A percentile compares a stretch with the other conserved stretches of the same genome.
Conservation (phyloP, 2,113 vertebrate genomes). For the Eurypyga helias region DNA sequence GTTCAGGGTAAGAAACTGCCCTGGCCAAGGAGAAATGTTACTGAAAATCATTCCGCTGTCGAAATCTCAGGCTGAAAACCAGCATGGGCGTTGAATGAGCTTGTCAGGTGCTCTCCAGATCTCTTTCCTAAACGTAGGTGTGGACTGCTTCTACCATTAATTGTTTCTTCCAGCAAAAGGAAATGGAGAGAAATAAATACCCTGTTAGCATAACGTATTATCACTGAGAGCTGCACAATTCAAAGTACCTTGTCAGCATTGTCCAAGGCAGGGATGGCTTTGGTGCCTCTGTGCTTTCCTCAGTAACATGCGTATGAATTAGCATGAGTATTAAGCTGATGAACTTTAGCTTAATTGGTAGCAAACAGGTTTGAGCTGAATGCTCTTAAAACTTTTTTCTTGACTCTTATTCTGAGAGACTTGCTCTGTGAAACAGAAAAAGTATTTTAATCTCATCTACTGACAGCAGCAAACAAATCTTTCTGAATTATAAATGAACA, state of each 20-base stretch:
- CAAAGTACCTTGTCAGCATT: not conserved
- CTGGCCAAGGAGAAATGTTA: not conserved
- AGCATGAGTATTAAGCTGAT: not conserved
- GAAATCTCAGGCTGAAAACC: not conserved
- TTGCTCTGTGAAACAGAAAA: not conserved
- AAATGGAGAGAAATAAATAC: not conserved
- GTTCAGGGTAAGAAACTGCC: not conserved
- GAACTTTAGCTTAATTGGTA: conserved; percentile 1
- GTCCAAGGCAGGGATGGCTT: not conserved
- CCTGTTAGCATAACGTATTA: not conserved
- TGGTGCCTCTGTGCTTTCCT: not conserved
- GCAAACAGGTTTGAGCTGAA: not conserved
- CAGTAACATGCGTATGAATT: not conserved
- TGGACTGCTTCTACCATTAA: not conserved
- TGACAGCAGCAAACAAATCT: not conserved
- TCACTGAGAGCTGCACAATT: not conserved
- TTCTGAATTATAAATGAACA: not conserved
- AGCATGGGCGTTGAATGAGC: not conserved
- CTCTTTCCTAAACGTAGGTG: not conserved
- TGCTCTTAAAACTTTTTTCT: not conserved
- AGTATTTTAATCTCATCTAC: not conserved
- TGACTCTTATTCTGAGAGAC: not conserved
- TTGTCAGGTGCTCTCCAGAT: not conserved
- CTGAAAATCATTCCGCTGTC: not conserved
- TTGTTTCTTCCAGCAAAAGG: not conserved